Conservation (phyloP, 2,113 vertebrate genomes). For the Toxostoma redivivum region DNA sequence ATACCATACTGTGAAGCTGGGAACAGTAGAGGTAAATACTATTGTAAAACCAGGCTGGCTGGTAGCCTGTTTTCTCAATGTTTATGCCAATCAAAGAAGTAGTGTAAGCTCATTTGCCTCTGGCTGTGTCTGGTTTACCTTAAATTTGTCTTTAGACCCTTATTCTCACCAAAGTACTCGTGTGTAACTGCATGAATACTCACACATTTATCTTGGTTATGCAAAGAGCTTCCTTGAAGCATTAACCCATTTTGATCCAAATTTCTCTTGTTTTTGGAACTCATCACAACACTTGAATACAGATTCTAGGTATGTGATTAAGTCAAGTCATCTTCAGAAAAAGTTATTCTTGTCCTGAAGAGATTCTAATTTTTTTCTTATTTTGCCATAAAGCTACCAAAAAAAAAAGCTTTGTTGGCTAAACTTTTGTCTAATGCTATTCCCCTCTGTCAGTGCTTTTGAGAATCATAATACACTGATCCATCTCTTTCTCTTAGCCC, state of each 20-base stretch:
- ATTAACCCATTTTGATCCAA: neutral
- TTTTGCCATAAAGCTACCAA: neutral
- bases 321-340: neutral
- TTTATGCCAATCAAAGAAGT: neutral
- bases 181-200: neutral
- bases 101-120: neutral
- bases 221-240: neutral
- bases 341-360: neutral
- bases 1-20: neutral
- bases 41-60: neutral
- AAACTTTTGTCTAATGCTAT: neutral
- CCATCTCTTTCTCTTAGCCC: neutral
- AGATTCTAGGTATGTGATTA: neutral
- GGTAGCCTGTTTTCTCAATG: neutral
- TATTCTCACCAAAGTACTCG: neutral
- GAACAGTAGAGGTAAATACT: neutral
- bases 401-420: neutral
- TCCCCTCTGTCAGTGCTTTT: neutral
- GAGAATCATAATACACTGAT: neutral
- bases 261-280: neutral
- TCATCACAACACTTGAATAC: neutral
- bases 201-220: neutral
- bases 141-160: neutral
- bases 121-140: neutral
- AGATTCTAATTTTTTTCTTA: neutral